phyloP scores from a whole-genome alignment of 1,140 invertebrate species.

The Diorhabda carinulata region DNA sequence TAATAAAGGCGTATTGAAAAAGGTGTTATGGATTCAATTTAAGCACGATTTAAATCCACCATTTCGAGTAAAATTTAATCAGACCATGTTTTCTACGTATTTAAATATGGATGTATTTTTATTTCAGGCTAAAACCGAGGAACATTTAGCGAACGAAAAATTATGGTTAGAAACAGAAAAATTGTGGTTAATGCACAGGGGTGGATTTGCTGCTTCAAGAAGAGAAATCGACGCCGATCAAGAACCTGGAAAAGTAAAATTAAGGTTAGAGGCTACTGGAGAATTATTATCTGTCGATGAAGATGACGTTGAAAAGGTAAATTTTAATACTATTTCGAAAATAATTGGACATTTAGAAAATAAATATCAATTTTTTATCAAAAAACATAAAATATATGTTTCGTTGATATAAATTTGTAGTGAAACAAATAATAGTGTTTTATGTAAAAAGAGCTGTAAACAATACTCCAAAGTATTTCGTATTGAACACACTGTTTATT shows the following conservation, averaged over 20 bases:
- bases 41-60: no score
- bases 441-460: no score
- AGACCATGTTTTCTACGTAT: no score
- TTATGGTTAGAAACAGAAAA: slow-evolving; percentile 75
- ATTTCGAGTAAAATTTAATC: no score
- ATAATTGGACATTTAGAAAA: no score
- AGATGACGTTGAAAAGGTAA: slow-evolving; percentile 82
- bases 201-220: slow-evolving; percentile 79
- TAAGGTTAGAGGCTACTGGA: slow-evolving; percentile 72
- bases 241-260: slow-evolving; percentile 61
- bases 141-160: slow-evolving; percentile 74
- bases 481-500: no score
- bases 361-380: no score
- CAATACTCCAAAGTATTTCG: no score
- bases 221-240: slow-evolving; percentile 52
- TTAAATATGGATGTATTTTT: slow-evolving; percentile 20
- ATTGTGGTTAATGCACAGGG: slow-evolving; percentile 87
- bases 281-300: slow-evolving; percentile 83
- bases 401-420: neutral
- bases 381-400: neutral
- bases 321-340: no score
- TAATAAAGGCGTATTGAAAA: no score
- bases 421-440: neutral
- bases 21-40: no score
- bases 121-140: slow-evolving; percentile 74